phyloP scores from a whole-genome alignment of 2,888 invertebrate species.

The Erebia palarica region DNA sequence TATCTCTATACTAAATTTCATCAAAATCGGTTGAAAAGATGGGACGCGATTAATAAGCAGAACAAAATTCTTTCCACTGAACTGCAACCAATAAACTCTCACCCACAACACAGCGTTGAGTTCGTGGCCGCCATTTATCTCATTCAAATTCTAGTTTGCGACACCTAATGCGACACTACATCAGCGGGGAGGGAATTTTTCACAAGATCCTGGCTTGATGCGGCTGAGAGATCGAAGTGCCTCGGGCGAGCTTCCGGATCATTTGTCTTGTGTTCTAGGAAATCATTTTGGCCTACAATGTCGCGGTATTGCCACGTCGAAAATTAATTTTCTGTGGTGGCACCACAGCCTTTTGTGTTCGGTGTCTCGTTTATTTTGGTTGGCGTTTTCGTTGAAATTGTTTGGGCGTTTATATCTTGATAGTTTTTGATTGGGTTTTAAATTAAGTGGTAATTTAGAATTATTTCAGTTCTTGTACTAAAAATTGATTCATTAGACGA shows the following conservation, averaged over 20 bases:
- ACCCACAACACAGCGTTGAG: slow-evolving; percentile 21
- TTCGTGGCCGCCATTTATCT: slow-evolving; percentile 61
- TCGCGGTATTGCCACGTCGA: slow-evolving; percentile 19
- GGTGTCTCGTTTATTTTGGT: slow-evolving; percentile 11
- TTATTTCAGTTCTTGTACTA: too few relatives aligned
- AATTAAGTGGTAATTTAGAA: not conserved
- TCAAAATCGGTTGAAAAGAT: too few relatives aligned
- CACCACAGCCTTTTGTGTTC: not conserved
- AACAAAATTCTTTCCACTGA: slow-evolving; percentile 14
- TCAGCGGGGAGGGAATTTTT: slow-evolving; percentile 59
- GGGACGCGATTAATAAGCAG: too few relatives aligned
- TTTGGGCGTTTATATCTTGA: not conserved
- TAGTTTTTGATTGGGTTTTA: not conserved
- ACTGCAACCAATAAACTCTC: slow-evolving; percentile 18
- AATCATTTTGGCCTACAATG: slow-evolving; percentile 33
- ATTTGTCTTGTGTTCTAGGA: slow-evolving; percentile 36
- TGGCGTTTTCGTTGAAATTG: slow-evolving; percentile 1
- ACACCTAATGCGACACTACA: slow-evolving; percentile 62
- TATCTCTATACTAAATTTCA: too few relatives aligned
- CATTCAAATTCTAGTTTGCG: slow-evolving; percentile 74
- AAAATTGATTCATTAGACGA: too few relatives aligned
- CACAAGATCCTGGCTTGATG: slow-evolving; percentile 44
- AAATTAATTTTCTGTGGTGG: slow-evolving; percentile 22
- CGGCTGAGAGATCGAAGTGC: slow-evolving; percentile 38
- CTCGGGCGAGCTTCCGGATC: slow-evolving; percentile 29